phyloP scores from a whole-genome alignment of 2,113 vertebrate genomes.

The Columba janthina region DNA sequence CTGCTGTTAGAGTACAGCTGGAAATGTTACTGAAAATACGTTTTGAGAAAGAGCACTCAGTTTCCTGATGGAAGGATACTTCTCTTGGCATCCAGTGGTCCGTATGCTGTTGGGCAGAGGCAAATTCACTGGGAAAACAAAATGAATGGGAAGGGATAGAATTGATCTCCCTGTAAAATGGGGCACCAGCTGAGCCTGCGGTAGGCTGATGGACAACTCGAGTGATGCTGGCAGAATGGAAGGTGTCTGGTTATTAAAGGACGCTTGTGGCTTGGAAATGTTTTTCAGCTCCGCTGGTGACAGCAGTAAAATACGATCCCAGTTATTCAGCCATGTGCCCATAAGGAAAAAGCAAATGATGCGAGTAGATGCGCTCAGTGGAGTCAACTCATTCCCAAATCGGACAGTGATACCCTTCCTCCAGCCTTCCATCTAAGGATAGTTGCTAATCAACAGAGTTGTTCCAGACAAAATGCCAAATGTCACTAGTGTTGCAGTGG shows the following conservation, averaged over 20 bases:
- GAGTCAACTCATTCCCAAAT: neutral
- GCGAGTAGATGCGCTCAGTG: neutral
- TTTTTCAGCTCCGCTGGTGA: neutral
- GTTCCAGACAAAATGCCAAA: slow-evolving; percentile 66
- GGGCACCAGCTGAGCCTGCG: neutral
- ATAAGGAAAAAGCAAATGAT: neutral
- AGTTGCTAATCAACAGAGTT: slow-evolving; percentile 24
- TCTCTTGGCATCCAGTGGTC: neutral
- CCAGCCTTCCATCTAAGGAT: slow-evolving; percentile 6
- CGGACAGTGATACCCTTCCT: neutral
- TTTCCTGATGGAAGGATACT: neutral
- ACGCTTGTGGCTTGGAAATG: neutral
- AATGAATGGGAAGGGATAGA: neutral
- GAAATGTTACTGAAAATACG: neutral
- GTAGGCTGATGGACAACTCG: neutral
- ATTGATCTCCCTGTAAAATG: neutral
- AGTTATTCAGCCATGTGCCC: neutral
- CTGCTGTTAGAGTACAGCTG: neutral
- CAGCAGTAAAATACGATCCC: neutral
- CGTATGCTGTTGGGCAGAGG: neutral
- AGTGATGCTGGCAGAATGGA: neutral
- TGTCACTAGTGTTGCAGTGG: neutral
- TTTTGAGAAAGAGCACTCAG: neutral
- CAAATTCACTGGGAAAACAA: neutral
- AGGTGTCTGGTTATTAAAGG: neutral